These are phyloP conservation scores for Girardinichthys multiradiatus DNA, from an alignment of 2,113 vertebrate genomes.

Conservation along the genomic window DNA sequence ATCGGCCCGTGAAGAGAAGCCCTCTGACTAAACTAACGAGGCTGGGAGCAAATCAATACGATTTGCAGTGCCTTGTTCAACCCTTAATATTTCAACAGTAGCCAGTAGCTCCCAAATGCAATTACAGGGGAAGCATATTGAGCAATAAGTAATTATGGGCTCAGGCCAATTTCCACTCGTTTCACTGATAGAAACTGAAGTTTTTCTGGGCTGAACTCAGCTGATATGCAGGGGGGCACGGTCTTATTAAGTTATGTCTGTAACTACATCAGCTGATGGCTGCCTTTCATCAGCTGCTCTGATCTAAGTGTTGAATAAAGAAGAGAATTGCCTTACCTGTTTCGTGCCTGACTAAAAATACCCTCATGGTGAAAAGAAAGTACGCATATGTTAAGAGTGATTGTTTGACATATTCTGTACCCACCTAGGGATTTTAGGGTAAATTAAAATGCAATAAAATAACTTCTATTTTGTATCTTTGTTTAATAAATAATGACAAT, in stretches of 20 bases:
- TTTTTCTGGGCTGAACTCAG: not conserved
- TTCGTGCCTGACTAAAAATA: not conserved
- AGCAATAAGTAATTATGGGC: slow-evolving; percentile 37
- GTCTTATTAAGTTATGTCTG: not conserved
- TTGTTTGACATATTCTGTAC: too few species aligned
- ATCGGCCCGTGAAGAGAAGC: slow-evolving; percentile 14
- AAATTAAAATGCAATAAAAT: not conserved
- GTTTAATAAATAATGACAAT: too few species aligned
- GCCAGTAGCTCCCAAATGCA: slow-evolving; percentile 34
- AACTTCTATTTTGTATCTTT: not conserved
- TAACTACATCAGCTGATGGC: not conserved
- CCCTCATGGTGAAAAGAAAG: not conserved
- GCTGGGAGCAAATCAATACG: slow-evolving; percentile 31
- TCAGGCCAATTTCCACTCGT: slow-evolving; percentile 29
- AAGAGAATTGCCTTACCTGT: not conserved
- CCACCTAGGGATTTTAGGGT: too few species aligned
- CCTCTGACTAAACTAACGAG: slow-evolving; percentile 27
- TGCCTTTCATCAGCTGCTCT: not conserved
- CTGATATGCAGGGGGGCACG: slow-evolving; percentile 1
- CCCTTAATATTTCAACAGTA: slow-evolving; percentile 26
- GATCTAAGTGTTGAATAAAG: not conserved
- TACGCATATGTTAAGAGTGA: too few species aligned
- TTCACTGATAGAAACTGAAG: slow-evolving; percentile 22
- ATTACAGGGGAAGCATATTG: slow-evolving; percentile 27
- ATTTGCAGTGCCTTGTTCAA: slow-evolving; percentile 11